Evolutionary conservation across 1,140 invertebrate genomes (phyloP), one percentile per base, ranked within the genome.

Genomic region (Bombus superbus): DNA sequence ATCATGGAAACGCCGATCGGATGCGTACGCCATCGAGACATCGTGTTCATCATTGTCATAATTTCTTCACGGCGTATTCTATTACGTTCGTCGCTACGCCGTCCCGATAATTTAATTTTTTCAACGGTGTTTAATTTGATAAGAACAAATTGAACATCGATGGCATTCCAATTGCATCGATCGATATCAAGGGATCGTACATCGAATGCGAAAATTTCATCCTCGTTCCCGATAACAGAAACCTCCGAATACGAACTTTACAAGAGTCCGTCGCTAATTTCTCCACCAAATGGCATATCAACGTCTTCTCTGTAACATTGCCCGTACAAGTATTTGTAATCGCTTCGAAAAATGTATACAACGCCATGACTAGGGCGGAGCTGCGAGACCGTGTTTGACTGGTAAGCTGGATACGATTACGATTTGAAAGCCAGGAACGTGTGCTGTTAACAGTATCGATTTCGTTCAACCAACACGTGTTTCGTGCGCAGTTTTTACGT

Each of bases 341-440:
- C 18, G 77, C 44, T 32, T 89, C 87, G 40, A 87, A 81, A 44
- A 89, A 87, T 9, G 73, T 84, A 57, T 80, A 83, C 15, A 80
- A 44, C 10, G 85, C 85, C 8, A 84, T 76, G 35, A 83, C 53
- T 22, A 89, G 38, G 40, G 87, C 76, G 44, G 84, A 59, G 74
- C 53, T 68, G 32, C 81, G 1, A 85, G 72, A 59, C 47, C 74
- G 15, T 42, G 38, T 74, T 42, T 86, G 9, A 62, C 10, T 11
- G 85, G 85, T 62, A 85, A 68, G 53, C 44, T 81, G 38, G 79
- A 69, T 8, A 57, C 53, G 59, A 81, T 76, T 59, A 87, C 66
- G 35, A 84, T 84, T 72, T 89, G 76, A 64, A 91, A 90, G 68
- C 83, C 83, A 1, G 82, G 77, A 69, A 89, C 74, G 32, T 66